Percentiles rank a stretch among this genome's conserved stretches.
phyloP scores from a whole-genome alignment of 1,140 invertebrate genomes.

The Cecropterus lyciades region DNA sequence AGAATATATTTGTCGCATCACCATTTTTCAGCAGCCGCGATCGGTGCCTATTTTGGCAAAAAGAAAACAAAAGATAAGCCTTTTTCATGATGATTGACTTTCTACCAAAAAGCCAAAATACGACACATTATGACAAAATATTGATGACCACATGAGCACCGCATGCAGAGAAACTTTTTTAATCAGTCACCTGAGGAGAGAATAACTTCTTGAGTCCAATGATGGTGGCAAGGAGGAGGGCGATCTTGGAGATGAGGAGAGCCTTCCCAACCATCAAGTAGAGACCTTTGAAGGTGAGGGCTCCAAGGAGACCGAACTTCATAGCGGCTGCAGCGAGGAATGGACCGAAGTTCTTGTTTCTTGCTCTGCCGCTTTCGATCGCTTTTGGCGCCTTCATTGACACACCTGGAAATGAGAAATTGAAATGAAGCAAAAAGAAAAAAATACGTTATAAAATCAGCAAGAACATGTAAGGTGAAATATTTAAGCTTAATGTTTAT shows the following conservation, averaged over 20 bases:
- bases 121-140: too few species aligned
- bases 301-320: conserved; percentile 92
- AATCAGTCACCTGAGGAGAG: conserved; percentile 85
- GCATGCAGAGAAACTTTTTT: conserved; percentile 45
- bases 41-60: conserved; percentile 33
- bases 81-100: conserved; percentile 18
- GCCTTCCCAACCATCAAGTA: conserved; percentile 93
- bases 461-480: too few species aligned
- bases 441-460: too few species aligned
- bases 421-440: too few species aligned
- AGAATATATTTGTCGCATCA: conserved; percentile 32
- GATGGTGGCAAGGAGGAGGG: conserved; percentile 90
- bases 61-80: conserved; percentile 23
- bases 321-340: conserved; percentile 90
- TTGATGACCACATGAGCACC: background rate
- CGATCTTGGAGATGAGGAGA: conserved; percentile 92
- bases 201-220: conserved; percentile 93
- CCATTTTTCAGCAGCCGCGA: conserved; percentile 35
- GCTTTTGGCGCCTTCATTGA: conserved; percentile 87
- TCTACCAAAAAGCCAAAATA: conserved; percentile 34
- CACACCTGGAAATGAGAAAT: conserved; percentile 83
- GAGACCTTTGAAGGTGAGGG: conserved; percentile 91
- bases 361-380: conserved; percentile 87
- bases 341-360: conserved; percentile 90
- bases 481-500: too few species aligned